Evolutionary conservation across 2,888 invertebrate genomes (phyloP), one percentile per base, ranked within the genome.

Genomic region (Drosophila sordidula): DNA sequence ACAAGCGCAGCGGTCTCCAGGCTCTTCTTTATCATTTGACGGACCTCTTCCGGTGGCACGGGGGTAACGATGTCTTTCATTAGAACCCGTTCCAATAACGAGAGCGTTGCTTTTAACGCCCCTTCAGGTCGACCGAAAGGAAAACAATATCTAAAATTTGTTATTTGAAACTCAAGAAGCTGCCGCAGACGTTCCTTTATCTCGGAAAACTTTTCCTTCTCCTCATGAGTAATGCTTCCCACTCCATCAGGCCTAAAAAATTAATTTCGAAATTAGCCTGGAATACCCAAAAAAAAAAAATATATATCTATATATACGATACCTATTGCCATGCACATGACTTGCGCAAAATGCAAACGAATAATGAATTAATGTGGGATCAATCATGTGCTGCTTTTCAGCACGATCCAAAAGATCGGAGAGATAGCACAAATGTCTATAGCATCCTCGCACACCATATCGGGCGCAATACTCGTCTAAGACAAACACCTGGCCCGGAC

Each of bases 21-120:
- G 92, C 99, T 98, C 85, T 98, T 98, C 92, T 98, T 97, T 78
- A 99, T 99, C 95, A 99, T 97, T 41, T 95, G 95, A 73, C 99
- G 95, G 1, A 99, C 99, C 93, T 99, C 99, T 92, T 99, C 95
- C 81, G 98, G 95, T 65, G 98, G 97, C 52, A 99, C 99, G 6
- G 99, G 98, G 32, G 99, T 99, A 45, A 97, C 98, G 74, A 98
- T 97, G 92, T 99, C 99, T 92, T 99, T 99, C 99, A 99, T 99
- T 72, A 99, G 93, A 11, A 99, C 99, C 88, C 99, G 94, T 93
- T 99, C 99, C 70, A 99, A 93, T 44, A 99, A 94, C 11, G 99
- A 98, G 73, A 99, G 93, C 6, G 99, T 99, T 16, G 98, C 97
- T 94, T 99, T 99, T 75, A 99, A 93, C 50, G 99, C 97, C 52